Evolutionary conservation across 2,797 vertebrate genomes (phyloP), one percentile per base, ranked within the genome.

Genomic region (Gymnoscopelus microlampas): DNA sequence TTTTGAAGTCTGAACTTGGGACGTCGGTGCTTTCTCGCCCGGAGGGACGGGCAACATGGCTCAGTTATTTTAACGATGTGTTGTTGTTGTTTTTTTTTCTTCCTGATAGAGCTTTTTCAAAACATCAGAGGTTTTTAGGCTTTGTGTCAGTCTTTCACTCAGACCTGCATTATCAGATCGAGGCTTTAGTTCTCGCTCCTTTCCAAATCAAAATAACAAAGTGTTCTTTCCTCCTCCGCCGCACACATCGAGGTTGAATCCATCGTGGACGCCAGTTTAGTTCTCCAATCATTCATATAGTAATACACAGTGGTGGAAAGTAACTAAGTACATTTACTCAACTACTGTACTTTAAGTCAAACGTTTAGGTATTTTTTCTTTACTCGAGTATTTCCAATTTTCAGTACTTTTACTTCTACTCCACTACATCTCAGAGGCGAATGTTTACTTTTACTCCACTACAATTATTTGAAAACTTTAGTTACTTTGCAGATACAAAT

Each of bases 1-100:
- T 26, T 81, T 78, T 84, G 73, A 85, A 73, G 73, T 68, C 48
- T 59, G 60, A 76, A 78, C 66, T 70, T 19, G 32, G 66, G 59
- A 60, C 50, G 19, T 19, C 19, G 29, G 70, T 71, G 60, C 73
- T 81, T 61, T 79, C 9, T 14, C 3, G n/a, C 19, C 39, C 19
- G 32, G 39, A 19, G 35, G 59, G 53, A 75, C 73, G 73, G 73
- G n/a, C 47, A 66, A 71, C 62, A 48, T 23, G 56, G 35, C 50
- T 2, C 4, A 0, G 14, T 26, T 74, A 70, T 73, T 70, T 59
- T 73, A 19, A 57, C 24, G 12, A 13, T 60, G 53, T 72, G 29
- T 74, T 65, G 73, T 14, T 58, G 1, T 15, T 24, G 54, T 13
- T 53, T 2, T 11, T 32, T 35, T 14, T n/a, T 15, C 71, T 61